Base-by-base conservation (phyloP, 2,113 vertebrate genomes). In the Amphilophus citrinellus region DNA sequence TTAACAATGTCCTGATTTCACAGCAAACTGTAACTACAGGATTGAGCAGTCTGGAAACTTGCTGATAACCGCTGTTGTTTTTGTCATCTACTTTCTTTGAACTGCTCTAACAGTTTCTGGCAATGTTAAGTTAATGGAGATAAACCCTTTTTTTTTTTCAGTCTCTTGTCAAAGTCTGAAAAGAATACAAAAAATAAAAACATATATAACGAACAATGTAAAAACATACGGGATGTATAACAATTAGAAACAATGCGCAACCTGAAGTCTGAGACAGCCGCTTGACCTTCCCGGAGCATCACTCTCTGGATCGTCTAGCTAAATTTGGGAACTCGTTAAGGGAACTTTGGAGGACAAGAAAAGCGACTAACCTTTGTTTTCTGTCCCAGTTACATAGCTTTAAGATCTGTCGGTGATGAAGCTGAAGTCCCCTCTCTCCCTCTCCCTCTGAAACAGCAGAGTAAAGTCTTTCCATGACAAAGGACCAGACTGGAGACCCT, bases 391-490 rank as follows among this genome's bases (percentile, higher is more conserved):
- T 85, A 90, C 90, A 90, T 85, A 76, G 85, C 79, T 79, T 15
- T 44, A 37, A n/a, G 27, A 42, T 61, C 24, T 84, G 57, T 1
- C 39, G 44, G 11, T n/a, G 32, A n/a, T 79, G 80, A 61, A 68
- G 80, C 22, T 85, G 32, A 44, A 57, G 37, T 42, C 32, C 57
- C 61, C 47, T 10, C 59, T 42, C 65, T 32, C 30, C 63, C 42
- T 47, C 44, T 68, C 35, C 50, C 53, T 63, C 59, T 80, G 22
- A 76, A 79, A 44, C 60, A 63, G 83, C 62, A 68, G 68, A 92
- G 85, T 61, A 63, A 85, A 93, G 79, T 89, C 93, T 91, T 91
- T 82, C 68, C 86, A 91, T 93, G 92, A 95, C 93, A 96, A 95
- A 95, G 88, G 83, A 87, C 82, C 88, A 88, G 89, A 92, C 76